Evolutionary conservation across 1,140 invertebrate genomes (phyloP).

Genomic region (Papilio dardanus): DNA sequence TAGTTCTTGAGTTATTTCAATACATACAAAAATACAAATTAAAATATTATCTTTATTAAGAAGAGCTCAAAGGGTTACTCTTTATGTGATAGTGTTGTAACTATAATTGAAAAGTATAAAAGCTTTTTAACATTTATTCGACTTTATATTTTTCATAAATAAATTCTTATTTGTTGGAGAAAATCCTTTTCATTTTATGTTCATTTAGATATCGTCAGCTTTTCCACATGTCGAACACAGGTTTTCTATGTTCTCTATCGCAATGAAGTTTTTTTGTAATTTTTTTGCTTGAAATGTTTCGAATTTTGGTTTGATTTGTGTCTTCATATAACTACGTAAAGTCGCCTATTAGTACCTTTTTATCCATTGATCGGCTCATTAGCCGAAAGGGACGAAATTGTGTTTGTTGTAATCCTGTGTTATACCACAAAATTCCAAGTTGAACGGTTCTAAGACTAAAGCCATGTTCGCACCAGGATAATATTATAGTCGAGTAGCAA

Average conservation of each 20-base stretch:
- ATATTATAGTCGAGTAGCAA: no score
- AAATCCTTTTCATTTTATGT: slow-evolving; percentile 23
- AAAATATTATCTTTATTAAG: slow-evolving; percentile 1
- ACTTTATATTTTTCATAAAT: slow-evolving; percentile 23
- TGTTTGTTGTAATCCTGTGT: not conserved
- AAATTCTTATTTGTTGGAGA: slow-evolving; percentile 24
- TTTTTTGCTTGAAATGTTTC: not conserved
- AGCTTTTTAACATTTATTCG: not conserved
- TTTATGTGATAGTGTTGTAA: slow-evolving; percentile 7
- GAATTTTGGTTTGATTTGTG: not conserved
- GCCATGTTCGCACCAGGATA: no score
- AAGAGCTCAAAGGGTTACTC: not conserved
- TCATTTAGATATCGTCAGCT: slow-evolving; percentile 6
- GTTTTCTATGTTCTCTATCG: not conserved
- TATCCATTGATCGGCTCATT: no score
- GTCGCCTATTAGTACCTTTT: no score
- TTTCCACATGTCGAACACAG: slow-evolving; percentile 22
- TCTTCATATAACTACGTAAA: no score
- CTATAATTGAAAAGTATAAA: slow-evolving; percentile 14
- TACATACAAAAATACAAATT: no score
- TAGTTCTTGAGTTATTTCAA: no score
- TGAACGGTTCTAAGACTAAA: no score
- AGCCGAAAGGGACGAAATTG: not conserved
- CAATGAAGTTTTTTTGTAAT: not conserved
- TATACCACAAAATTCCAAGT: not conserved